Base-by-base conservation (phyloP, 1,140 invertebrate genomes). In the Brachionus calyciflorus region DNA sequence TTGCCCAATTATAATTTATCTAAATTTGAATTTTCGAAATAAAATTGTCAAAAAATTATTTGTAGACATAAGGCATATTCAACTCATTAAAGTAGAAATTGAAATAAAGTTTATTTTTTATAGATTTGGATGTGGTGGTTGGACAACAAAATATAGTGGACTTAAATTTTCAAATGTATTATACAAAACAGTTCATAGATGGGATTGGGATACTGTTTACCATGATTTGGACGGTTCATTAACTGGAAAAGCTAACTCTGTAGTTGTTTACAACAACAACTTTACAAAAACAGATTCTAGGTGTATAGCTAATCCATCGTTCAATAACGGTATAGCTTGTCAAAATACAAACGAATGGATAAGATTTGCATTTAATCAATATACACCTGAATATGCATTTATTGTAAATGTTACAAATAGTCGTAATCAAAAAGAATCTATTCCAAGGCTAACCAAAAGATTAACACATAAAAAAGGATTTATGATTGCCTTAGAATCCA, bases 151-250 rank as follows among this genome's bases (percentile, higher is more conserved):
- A 76, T 76, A 51, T 55, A 40, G 1, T 30, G 40, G 37, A 10
- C n/a, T 76, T 12, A 21, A 28, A 48, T 76, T 76, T 40, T 9
- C 24, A 24, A 76, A 76, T 60, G 73, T 76, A 10, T 21, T 40
- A 24, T 37, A 49, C 10, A 73, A 49, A 73, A 73, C 51, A 33
- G 9, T 51, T 3, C 69, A 51, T 21, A 73, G 69, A 73, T 73
- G 69, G 69, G 48, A 73, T 73, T 73, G 69, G 69, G 69, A 73
- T 48, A 26, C 51, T 28, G 46, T 73, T 4, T n/a, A 30, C 9
- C 46, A 73, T 41, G 69, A 73, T 73, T 51, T 73, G 33, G 69
- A 73, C 30, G 69, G 69, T 7, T 73, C 69, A 19, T 55, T 73
- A 33, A 30, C 69, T n/a, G 69, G 69, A 21, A 24, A 14, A 12